Percentiles rank a stretch among this genome's conserved stretches.
Conservation (phyloP, 1,140 invertebrate species). For the Temnothorax nylanderi region DNA sequence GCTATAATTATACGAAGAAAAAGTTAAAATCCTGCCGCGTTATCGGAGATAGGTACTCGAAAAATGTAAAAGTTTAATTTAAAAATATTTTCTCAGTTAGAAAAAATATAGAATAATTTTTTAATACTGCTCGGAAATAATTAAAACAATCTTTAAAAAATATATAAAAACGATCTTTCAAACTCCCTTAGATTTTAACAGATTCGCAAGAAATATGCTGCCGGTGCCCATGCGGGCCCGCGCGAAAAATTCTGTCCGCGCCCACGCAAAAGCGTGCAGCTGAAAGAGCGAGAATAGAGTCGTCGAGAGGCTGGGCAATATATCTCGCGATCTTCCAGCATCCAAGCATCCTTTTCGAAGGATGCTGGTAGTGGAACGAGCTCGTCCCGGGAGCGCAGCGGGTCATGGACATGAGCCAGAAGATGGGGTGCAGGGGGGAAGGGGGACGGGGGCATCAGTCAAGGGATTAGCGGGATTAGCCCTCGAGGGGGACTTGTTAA, state of each 20-base stretch:
- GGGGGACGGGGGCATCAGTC: constrained; percentile 73
- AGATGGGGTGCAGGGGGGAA: constrained; percentile 19
- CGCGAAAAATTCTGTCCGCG: constrained; percentile 30
- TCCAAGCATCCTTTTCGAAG: constrained; percentile 58
- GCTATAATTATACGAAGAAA: not conserved
- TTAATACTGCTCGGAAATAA: not conserved
- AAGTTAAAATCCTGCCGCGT: not conserved
- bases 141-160: not conserved
- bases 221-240: not conserved
- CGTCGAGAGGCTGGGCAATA: constrained; percentile 43
- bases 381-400: constrained; percentile 51
- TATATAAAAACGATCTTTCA: not conserved
- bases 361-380: constrained; percentile 68
- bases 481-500: constrained; percentile 78
- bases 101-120: not conserved
- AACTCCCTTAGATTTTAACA: not conserved
- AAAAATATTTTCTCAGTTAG: not conserved
- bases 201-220: not conserved
- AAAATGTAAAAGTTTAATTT: not conserved
- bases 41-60: not conserved
- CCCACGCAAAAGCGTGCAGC: constrained; percentile 22
- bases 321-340: constrained; percentile 49
- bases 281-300: constrained; percentile 60
- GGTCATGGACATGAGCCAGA: constrained; percentile 65
- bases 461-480: constrained; percentile 79